These are phyloP conservation scores for Panthera tigris DNA, from an alignment of 2,113 vertebrate species.

Conservation along the genomic window DNA sequence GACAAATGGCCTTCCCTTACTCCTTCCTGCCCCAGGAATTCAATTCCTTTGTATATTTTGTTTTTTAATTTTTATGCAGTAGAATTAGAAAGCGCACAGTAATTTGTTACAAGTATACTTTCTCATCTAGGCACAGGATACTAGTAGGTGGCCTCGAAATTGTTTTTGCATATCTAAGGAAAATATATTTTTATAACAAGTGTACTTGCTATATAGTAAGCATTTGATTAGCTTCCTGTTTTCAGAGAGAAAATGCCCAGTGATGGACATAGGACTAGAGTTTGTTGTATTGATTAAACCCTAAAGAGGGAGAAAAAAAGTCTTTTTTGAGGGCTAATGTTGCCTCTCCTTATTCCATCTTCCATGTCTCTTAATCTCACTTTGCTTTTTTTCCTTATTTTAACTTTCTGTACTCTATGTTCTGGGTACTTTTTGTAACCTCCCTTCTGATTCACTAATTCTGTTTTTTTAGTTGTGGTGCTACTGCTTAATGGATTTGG, in stretches of 20 bases:
- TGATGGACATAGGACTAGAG: background rate
- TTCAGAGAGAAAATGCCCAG: conserved; percentile 26
- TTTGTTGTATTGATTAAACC: conserved; percentile 14
- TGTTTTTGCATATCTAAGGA: conserved; percentile 37
- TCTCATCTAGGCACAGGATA: conserved; percentile 29
- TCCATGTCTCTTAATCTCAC: background rate
- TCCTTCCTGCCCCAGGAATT: background rate
- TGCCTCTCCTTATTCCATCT: background rate
- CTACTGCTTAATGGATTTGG: background rate
- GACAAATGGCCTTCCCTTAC: background rate
- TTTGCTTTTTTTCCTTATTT: background rate
- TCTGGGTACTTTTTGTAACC: background rate
- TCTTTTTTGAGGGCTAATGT: conserved; percentile 5
- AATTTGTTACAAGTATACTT: conserved; percentile 33
- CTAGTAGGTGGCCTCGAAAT: conserved; percentile 13
- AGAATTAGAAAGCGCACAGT: background rate
- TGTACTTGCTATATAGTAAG: background rate
- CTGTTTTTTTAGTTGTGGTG: background rate
- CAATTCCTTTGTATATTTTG: background rate
- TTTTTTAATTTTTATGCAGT: background rate
- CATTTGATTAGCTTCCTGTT: conserved; percentile 48
- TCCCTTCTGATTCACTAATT: background rate
- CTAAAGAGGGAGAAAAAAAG: background rate
- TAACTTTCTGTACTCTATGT: background rate
- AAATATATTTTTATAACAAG: conserved; percentile 8